Conservation (phyloP, 2,797 vertebrate genomes). For the Rhincodon typus region DNA sequence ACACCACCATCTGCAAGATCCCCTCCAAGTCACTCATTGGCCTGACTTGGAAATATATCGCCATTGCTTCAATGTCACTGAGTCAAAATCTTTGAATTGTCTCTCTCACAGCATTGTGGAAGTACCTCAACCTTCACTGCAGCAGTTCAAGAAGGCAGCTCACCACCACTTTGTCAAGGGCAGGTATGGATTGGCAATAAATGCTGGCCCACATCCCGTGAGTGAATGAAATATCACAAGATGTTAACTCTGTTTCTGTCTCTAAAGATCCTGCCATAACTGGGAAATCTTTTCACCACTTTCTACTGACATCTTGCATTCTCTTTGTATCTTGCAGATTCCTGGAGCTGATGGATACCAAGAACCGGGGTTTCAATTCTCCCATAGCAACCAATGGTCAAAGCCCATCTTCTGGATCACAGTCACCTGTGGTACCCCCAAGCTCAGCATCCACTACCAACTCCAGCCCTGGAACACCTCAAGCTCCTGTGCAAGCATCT, state of each 20-base stretch:
- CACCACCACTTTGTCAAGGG: no score
- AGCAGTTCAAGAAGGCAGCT: no score
- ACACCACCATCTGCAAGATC: no score
- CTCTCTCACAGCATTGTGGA: no score
- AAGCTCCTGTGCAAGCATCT: constrained; percentile 48
- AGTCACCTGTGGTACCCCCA: constrained; percentile 76
- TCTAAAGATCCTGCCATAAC: background rate
- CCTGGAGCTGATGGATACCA: constrained; percentile 82
- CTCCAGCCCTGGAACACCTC: constrained; percentile 84
- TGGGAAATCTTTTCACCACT: background rate
- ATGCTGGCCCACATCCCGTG: no score
- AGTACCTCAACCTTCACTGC: no score
- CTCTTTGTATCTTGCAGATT: constrained; percentile 62
- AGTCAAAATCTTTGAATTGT: no score
- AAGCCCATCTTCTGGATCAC: constrained; percentile 85
- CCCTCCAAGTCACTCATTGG: no score
- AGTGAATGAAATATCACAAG: background rate
- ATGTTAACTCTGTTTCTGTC: background rate
- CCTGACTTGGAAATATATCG: no score
- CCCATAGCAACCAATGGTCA: constrained; percentile 75
- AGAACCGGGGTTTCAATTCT: constrained; percentile 67
- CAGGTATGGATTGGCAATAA: no score
- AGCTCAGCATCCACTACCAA: constrained; percentile 74
- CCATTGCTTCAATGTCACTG: no score
- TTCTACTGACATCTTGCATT: background rate